Conservation (phyloP, 2,797 vertebrate genomes). For the Sarcophilus harrisii region DNA sequence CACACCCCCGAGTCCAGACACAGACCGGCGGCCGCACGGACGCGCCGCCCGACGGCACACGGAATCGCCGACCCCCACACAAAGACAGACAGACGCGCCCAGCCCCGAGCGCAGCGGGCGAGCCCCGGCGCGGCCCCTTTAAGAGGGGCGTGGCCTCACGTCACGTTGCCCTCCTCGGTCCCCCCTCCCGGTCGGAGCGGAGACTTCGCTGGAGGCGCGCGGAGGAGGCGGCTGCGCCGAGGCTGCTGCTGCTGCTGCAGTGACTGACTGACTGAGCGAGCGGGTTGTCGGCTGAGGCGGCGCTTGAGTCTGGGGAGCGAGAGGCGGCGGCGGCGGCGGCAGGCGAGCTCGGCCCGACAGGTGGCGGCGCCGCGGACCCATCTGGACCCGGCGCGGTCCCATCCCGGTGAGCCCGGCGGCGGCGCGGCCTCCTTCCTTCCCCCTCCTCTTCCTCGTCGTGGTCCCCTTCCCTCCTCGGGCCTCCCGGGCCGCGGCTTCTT, state of each 20-base stretch:
- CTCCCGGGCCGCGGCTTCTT: background rate
- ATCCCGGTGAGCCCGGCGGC: slow-evolving; percentile 71
- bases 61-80: background rate
- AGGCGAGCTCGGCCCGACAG: background rate
- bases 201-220: background rate
- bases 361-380: slow-evolving; percentile 35
- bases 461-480: background rate
- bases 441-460: background rate
- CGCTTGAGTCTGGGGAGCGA: background rate
- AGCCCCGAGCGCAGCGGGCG: background rate
- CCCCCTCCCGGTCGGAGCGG: background rate
- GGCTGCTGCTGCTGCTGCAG: background rate
- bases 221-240: background rate
- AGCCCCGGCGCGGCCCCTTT: background rate
- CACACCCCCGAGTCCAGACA: no score
- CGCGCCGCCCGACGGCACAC: background rate
- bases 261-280: background rate
- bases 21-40: background rate
- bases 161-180: background rate
- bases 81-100: background rate
- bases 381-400: slow-evolving; percentile 34
- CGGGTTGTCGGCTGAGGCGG: background rate
- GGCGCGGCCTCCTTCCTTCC: slow-evolving; percentile 61
- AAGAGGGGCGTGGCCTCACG: background rate
- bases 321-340: background rate